A percentile compares a stretch with the other conserved stretches of the same genome.
Evolutionary conservation across 2,113 vertebrate species (phyloP).

Genomic region (Pachycephala philippinensis): DNA sequence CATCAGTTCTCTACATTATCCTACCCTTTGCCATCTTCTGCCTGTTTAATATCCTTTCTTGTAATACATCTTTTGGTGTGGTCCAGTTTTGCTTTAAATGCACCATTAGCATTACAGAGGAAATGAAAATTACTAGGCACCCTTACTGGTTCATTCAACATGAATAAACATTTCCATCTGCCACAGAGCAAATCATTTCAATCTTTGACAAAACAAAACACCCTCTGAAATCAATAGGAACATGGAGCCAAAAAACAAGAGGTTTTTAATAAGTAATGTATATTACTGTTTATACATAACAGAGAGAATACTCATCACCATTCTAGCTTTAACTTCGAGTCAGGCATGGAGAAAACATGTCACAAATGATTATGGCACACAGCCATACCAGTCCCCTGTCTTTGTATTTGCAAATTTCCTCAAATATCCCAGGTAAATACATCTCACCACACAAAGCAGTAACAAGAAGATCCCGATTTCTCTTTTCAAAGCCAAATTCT

Average conservation of each 20-base stretch:
- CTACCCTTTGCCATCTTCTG: neutral
- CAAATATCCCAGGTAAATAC: neutral
- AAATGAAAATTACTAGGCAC: neutral
- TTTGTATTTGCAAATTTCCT: neutral
- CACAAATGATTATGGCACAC: neutral
- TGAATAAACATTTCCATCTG: slow-evolving; percentile 39
- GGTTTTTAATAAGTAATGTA: neutral
- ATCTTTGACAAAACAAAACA: neutral
- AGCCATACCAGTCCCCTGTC: neutral
- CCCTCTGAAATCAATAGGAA: neutral
- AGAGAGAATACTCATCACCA: neutral
- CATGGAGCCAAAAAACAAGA: neutral
- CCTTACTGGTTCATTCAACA: neutral
- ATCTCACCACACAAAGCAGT: neutral
- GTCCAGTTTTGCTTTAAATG: neutral
- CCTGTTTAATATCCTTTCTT: neutral
- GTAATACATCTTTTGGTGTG: neutral
- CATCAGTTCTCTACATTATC: neutral
- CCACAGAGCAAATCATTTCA: neutral
- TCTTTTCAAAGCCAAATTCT: neutral
- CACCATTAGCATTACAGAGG: neutral
- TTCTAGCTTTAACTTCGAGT: neutral
- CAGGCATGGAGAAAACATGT: neutral
- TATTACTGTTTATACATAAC: neutral
- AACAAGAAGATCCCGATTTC: neutral